Evolutionary conservation across 2,797 vertebrate species (phyloP), one percentile per base, ranked within the genome.

Genomic region (Sebastes diaconus): DNA sequence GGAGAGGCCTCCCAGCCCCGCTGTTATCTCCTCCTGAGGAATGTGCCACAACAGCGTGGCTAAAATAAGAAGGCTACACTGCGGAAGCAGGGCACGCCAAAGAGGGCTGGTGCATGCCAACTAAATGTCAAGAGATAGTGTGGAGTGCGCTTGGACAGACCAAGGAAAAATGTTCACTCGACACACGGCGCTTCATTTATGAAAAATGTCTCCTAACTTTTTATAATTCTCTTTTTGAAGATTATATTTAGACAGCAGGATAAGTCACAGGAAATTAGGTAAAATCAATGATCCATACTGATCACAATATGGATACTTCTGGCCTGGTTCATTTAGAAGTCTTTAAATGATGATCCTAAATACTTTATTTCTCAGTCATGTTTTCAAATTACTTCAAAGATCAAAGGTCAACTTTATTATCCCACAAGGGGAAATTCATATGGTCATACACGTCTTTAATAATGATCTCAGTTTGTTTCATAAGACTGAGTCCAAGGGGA

Each of bases 71-170:
- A 77, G 72, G 80, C 90, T 50, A 74, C 88, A 82, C 88, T 74
- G 87, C 81, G 89, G 91, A 93, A 93, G 90, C 84, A 66, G 81
- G 83, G 83, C 76, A 70, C 54, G 72, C 91, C 91, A 89, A 90
- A 90, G 85, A 87, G 93, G 87, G 75, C 87, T 64, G 75, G 83
- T 81, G 85, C 87, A 88, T 83, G 87, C 92, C 92, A 90, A 91
- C 87, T 92, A 95, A 96, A 96, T 95, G 95, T 96, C 95, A 95
- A 69, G 88, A 91, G 94, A 94, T 92, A 93, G 88, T 80, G 86
- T 82, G 22, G 81, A 88, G 81, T 72, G 73, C 14, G 36, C 64
- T 78, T 24, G 13, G 42, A 81, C 68, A 46, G 42, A 69, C 63
- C 6, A 29, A 73, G 80, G 65, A 78, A 69, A 77, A 76, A 42